Evolutionary conservation across 2,797 vertebrate genomes (phyloP).

Genomic region (Chloroceryle inda): DNA sequence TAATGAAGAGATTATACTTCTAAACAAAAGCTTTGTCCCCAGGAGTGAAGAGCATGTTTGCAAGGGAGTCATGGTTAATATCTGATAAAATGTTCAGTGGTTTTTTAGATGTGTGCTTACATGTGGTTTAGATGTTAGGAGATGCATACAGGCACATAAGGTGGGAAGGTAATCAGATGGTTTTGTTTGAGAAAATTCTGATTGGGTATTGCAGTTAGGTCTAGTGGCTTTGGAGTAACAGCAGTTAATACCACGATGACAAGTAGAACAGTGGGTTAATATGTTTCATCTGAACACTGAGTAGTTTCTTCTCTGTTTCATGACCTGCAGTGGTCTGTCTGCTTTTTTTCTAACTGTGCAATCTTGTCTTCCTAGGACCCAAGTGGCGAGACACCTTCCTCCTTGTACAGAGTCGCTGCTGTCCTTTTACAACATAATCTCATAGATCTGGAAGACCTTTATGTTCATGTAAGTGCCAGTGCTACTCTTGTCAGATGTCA

Average conservation of each 20-base stretch:
- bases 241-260: background rate
- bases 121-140: background rate
- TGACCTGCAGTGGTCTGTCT: background rate
- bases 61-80: background rate
- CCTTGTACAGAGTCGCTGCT: conserved; percentile 96
- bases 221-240: background rate
- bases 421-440: conserved; percentile 96
- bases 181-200: background rate
- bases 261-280: background rate
- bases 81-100: rapidly evolving
- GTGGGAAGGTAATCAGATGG: background rate
- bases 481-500: background rate
- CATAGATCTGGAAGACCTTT: conserved; percentile 96
- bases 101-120: background rate
- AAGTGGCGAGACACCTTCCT: conserved; percentile 95
- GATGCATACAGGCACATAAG: background rate
- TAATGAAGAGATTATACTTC: background rate
- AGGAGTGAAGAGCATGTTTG: background rate
- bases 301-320: background rate
- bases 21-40: background rate
- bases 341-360: background rate
- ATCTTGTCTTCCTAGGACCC: conserved; percentile 87
- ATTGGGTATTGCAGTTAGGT: background rate
- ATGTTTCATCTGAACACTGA: background rate
- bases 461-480: conserved; percentile 91